Evolutionary conservation across 2,113 vertebrate species (phyloP), one percentile per base, ranked within the genome.

Genomic region (Crotophaga sulcirostris): DNA sequence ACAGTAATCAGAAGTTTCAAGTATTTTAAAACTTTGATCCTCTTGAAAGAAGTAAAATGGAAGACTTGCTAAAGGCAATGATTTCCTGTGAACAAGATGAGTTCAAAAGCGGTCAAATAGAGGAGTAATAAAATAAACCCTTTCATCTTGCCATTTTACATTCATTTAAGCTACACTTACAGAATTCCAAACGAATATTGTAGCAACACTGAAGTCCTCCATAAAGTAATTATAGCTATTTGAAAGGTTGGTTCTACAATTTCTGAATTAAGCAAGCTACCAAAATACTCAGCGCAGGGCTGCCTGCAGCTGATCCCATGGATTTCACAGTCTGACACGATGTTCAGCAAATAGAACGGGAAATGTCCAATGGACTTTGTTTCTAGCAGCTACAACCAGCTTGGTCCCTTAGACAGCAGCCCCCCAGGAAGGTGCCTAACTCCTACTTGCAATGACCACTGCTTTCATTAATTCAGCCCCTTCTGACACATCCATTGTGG

Each of bases 101-200:
- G 91, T 91, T 97, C 92, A 96, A 93, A 94, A 76, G 68, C 11
- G 11, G 94, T 94, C 96, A 96, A 86, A 97, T 58, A 89, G 93
- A 92, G 93, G 64, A 95, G 90, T 91, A 95, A 96, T 97, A 93
- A 97, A 94, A 93, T 89, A 81, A 95, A 94, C 69, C 90, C 91
- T 97, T 97, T 96, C 94, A 96, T 97, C 97, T 94, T 83, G 79
- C 91, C 84, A 95, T 84, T 96, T 96, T 96, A 95, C 90, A 95
- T 92, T 84, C 64, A 42, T 64, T 96, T 96, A 92, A 87, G 91
- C 64, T 89, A 49, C 79, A 91, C 87, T 94, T 97, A 97, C 84
- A 96, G 94, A 93, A 95, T 90, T 47, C 78, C 82, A 88, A 94
- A 94, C 75, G 34, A 87, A 94, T 44, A 70, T 13, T 69, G 78